Base-by-base conservation (phyloP, 2,113 vertebrate species). In the Rafetus swinhoei region DNA sequence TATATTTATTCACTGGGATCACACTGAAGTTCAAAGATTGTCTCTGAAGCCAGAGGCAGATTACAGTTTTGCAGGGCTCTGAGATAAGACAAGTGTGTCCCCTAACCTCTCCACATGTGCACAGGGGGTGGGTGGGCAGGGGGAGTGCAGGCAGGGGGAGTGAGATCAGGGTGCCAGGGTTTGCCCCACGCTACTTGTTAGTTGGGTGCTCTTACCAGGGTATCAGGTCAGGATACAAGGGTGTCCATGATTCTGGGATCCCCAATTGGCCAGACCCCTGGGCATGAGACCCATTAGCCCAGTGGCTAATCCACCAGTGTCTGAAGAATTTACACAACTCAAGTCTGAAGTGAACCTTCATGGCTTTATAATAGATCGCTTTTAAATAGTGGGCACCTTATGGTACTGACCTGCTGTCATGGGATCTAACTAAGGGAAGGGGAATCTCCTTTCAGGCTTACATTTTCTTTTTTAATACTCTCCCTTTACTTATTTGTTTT, bases 301-400 rank as follows among this genome's bases (percentile, higher is more conserved):
- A 27, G 59, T 60, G 25, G 25, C 59, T 62, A 62, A 62, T 62
- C 59, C 25, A 25, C 25, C 12, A 62, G 5, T 62, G 12, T 62
- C 59, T 62, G 59, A 62, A 62, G 25, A 27, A 77, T 6, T 76
- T 95, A 92, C 3, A 82, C 24, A 92, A 24, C 59, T 87, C 82
- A 93, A 90, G 55, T 93, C 59, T 87, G 80, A 93, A 90, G 55
- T 94, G 88, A 93, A 81, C 81, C 11, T 45, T 90, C 15, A 29
- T 18, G 86, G 76, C 79, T 85, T 92, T 59, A 62, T 85, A 80
- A 60, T 53, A 89, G 52, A 45, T 74, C 90, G 29, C 11, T 88
- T 92, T n/a, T 53, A 86, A n/a, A 32, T 94, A 93, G 55, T 84
- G 85, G 52, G 29, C n/a, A 8, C 86, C 21, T 32, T 76, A 83